phyloP scores from a whole-genome alignment of 1,140 invertebrate species.

The Agrypnia vestita region DNA sequence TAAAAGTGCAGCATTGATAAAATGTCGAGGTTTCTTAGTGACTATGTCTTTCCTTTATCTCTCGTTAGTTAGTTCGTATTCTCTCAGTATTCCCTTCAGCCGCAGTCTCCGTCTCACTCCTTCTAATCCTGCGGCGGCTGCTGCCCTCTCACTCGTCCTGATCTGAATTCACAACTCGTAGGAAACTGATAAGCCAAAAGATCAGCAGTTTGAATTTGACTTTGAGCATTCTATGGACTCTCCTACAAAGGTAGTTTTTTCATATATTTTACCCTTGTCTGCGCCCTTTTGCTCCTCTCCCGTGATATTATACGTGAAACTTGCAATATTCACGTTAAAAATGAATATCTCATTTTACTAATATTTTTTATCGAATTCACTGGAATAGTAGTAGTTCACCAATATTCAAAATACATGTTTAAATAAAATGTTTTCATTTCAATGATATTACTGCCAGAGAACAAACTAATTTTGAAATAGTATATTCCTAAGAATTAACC shows the following conservation, averaged over 20 bases:
- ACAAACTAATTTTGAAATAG: no score
- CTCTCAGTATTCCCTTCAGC: conserved; percentile 8
- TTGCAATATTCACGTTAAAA: background rate
- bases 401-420: no score
- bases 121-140: conserved; percentile 11
- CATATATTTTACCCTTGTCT: conserved; percentile 24
- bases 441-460: no score
- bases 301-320: conserved; percentile 12
- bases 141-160: conserved; percentile 33
- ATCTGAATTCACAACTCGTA: conserved; percentile 56
- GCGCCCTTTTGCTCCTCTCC: background rate
- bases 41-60: conserved; percentile 36
- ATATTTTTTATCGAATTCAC: no score
- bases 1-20: conserved; percentile 51
- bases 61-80: conserved; percentile 53
- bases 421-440: no score
- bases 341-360: background rate
- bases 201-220: conserved; percentile 60
- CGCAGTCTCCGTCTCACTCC: conserved; percentile 24
- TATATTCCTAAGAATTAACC: no score
- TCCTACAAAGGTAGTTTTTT: conserved; percentile 36
- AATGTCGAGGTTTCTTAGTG: conserved; percentile 34
- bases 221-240: conserved; percentile 52
- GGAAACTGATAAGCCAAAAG: conserved; percentile 56
- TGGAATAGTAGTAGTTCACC: no score